Conservation (phyloP, 2,113 vertebrate species). For the Theristicus caerulescens region DNA sequence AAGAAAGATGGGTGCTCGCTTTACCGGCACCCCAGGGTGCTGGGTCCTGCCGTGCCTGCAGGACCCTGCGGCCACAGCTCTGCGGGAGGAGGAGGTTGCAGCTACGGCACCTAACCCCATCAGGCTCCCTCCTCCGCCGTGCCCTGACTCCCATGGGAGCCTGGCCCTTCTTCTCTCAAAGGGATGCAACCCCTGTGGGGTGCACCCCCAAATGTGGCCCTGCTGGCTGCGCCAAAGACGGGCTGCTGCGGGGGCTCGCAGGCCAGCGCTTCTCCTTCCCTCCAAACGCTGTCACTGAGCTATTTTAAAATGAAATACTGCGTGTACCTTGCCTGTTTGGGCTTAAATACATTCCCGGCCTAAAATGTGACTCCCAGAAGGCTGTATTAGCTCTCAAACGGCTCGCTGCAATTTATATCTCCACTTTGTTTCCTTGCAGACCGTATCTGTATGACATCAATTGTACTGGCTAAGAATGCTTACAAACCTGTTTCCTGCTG, state of each 20-base stretch:
- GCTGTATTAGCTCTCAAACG: neutral
- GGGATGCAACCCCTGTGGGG: neutral
- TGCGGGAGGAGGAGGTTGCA: neutral
- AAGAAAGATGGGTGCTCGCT: neutral
- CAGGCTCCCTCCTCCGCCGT: neutral
- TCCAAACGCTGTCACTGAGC: neutral
- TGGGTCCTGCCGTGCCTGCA: rapidly evolving
- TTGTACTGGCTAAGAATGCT: conserved; percentile 45
- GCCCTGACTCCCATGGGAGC: neutral
- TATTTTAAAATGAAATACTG: neutral
- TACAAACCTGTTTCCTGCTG: conserved; percentile 32
- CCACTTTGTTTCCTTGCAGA: conserved; percentile 15
- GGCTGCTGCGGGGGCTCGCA: neutral
- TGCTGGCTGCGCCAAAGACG: neutral
- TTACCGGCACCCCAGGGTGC: too few relatives aligned
- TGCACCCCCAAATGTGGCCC: neutral
- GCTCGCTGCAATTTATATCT: neutral
- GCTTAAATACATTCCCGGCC: neutral
- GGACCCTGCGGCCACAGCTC: rapidly evolving
- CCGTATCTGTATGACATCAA: neutral
- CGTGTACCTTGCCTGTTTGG: neutral
- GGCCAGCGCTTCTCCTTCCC: neutral
- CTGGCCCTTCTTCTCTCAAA: neutral
- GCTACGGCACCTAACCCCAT: rapidly evolving
- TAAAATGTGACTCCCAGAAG: neutral